A percentile compares a stretch with the other conserved stretches of the same genome.
These are phyloP conservation scores for Styela clava DNA, from an alignment of 23 tunicate genomes.

Conservation along the genomic window DNA sequence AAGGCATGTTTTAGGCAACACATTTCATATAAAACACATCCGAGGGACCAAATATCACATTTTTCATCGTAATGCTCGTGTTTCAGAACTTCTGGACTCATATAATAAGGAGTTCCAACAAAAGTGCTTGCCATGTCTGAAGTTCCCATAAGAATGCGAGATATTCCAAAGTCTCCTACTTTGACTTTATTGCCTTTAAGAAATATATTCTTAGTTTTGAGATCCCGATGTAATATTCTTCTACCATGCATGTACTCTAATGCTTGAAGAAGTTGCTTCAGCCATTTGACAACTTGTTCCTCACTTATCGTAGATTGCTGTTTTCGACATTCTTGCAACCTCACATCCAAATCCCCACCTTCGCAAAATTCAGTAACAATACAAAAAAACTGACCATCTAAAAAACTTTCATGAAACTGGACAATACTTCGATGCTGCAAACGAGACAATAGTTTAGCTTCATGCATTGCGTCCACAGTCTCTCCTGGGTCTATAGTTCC, in stretches of 20 bases:
- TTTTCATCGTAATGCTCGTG: slow-evolving; percentile 89
- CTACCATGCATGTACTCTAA: slow-evolving; percentile 71
- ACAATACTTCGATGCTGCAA: slow-evolving; percentile 73
- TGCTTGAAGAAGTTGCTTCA: slow-evolving; percentile 70
- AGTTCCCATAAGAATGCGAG: slow-evolving; percentile 76
- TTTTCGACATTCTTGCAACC: slow-evolving; percentile 31
- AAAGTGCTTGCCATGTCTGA: slow-evolving; percentile 94
- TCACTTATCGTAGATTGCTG: slow-evolving; percentile 43
- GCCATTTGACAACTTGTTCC: slow-evolving; percentile 70
- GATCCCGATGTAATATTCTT: slow-evolving; percentile 74
- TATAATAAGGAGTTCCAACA: slow-evolving; percentile 95
- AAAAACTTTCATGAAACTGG: slow-evolving; percentile 81
- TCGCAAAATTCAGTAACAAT: slow-evolving; percentile 87
- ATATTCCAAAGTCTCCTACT: slow-evolving; percentile 95
- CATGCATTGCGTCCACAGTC: slow-evolving; percentile 87
- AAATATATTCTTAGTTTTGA: slow-evolving; percentile 81
- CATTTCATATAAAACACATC: slow-evolving; percentile 76
- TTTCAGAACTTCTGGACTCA: slow-evolving; percentile 94
- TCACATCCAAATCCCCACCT: slow-evolving; percentile 87
- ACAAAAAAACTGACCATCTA: slow-evolving; percentile 83
- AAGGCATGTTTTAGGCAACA: slow-evolving; percentile 77
- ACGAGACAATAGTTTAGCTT: slow-evolving; percentile 67
- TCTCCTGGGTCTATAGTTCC: slow-evolving; percentile 92
- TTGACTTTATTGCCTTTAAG: slow-evolving; percentile 69
- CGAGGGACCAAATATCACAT: slow-evolving; percentile 95